phyloP scores from a whole-genome alignment of 2,113 vertebrate species.

The Ranitomeya imitator region DNA sequence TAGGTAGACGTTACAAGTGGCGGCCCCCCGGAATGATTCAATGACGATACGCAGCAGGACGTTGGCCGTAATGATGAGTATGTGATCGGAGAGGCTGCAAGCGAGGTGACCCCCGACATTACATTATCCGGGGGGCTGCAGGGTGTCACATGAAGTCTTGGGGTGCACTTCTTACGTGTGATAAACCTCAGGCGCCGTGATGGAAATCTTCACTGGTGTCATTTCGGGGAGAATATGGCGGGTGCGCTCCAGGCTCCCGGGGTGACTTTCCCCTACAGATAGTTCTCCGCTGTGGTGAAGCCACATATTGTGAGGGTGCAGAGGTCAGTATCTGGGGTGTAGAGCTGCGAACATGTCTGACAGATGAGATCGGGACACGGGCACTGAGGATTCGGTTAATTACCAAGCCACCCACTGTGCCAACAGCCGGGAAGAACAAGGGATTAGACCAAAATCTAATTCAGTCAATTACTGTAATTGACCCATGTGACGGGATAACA shows the following conservation, averaged over 20 bases:
- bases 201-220: background rate
- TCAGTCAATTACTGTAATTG: background rate
- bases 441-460: constrained; percentile 8
- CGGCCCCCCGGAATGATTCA: no score
- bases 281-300: no score
- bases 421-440: background rate
- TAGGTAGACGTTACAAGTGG: no score
- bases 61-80: no score
- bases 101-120: no score
- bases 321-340: no score
- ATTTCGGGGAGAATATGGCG: background rate
- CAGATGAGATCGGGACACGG: background rate
- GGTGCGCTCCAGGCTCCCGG: background rate
- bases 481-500: background rate
- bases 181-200: background rate
- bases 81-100: no score
- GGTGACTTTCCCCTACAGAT: background rate
- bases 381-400: background rate
- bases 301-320: no score
- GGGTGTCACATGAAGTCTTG: no score
- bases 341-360: background rate
- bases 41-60: no score
- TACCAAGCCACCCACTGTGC: background rate
- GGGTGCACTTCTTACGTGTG: no score
- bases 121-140: no score